Conservation (phyloP, 1,140 invertebrate genomes). For the Camponotus vicinus region DNA sequence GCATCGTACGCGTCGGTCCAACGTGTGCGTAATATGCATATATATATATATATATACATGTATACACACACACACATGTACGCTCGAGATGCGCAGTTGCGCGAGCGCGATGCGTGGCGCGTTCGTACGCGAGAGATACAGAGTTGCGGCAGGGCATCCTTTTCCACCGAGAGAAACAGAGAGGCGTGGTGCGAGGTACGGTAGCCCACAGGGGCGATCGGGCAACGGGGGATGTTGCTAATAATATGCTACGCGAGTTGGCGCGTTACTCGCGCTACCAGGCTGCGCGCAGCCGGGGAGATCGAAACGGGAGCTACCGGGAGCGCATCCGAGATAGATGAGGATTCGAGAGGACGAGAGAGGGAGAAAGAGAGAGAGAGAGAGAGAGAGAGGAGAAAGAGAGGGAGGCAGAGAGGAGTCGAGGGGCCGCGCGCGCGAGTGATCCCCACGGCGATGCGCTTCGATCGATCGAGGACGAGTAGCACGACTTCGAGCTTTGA, state of each 20-base stretch:
- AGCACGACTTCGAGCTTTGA: conserved; percentile 67
- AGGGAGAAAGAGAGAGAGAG: conserved; percentile 7
- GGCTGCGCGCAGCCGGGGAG: conserved; percentile 50
- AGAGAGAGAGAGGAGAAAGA: not conserved
- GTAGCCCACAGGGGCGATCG: conserved; percentile 70
- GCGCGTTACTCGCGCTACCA: conserved; percentile 77
- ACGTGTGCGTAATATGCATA: conserved; percentile 39
- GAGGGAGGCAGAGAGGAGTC: not conserved
- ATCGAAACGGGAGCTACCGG: conserved; percentile 65
- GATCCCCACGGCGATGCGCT: conserved; percentile 57
- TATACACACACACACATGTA: not conserved
- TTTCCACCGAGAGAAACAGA: conserved; percentile 40
- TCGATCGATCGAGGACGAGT: conserved; percentile 61
- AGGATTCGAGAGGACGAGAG: conserved; percentile 39
- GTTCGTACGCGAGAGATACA: conserved; percentile 39
- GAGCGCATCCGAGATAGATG: conserved; percentile 46
- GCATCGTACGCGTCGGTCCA: not conserved
- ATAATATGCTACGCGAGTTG: conserved; percentile 78
- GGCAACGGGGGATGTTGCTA: conserved; percentile 71
- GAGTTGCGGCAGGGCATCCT: conserved; percentile 3
- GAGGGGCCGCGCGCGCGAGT: conserved; percentile 19
- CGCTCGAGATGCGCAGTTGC: not conserved
- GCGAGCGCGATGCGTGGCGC: conserved; percentile 41
- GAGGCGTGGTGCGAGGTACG: conserved; percentile 65
- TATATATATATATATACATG: too few relatives aligned